A percentile compares a stretch with the other conserved stretches of the same genome.
These are phyloP conservation scores for Sorex maritimensis DNA, from an alignment of 2,797 vertebrate species.

Conservation along the genomic window DNA sequence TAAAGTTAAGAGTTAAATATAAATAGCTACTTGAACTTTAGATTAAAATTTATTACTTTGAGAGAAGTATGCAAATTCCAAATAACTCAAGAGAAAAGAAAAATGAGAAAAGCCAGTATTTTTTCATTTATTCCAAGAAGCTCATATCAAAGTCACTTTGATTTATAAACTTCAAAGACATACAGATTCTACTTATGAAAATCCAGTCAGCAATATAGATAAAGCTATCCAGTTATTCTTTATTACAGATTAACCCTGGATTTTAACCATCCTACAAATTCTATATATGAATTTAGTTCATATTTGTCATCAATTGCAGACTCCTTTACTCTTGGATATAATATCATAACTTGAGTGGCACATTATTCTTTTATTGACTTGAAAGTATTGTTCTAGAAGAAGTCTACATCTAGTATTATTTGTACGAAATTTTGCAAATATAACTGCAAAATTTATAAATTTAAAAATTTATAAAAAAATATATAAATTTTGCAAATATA, in stretches of 20 bases:
- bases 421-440: background rate
- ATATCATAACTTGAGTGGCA: background rate
- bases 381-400: background rate
- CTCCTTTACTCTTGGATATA: slow-evolving; percentile 40
- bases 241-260: slow-evolving; percentile 61
- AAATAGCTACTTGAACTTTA: slow-evolving; percentile 77
- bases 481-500: background rate
- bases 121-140: slow-evolving; percentile 80
- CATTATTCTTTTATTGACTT: background rate
- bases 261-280: slow-evolving; percentile 42
- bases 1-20: slow-evolving; percentile 65
- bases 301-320: background rate
- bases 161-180: slow-evolving; percentile 84
- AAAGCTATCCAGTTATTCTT: slow-evolving; percentile 62
- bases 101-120: slow-evolving; percentile 69
- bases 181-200: slow-evolving; percentile 49
- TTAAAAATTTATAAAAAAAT: too few relatives aligned
- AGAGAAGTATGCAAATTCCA: slow-evolving; percentile 79
- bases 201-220: slow-evolving; percentile 61
- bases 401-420: background rate
- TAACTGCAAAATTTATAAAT: too few relatives aligned
- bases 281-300: slow-evolving; percentile 24
- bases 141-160: slow-evolving; percentile 83
- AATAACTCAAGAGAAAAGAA: slow-evolving; percentile 80
- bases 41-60: slow-evolving; percentile 74